These are phyloP conservation scores for Scaptomyza montana DNA, from an alignment of 1,140 invertebrate species.

Conservation along the genomic window DNA sequence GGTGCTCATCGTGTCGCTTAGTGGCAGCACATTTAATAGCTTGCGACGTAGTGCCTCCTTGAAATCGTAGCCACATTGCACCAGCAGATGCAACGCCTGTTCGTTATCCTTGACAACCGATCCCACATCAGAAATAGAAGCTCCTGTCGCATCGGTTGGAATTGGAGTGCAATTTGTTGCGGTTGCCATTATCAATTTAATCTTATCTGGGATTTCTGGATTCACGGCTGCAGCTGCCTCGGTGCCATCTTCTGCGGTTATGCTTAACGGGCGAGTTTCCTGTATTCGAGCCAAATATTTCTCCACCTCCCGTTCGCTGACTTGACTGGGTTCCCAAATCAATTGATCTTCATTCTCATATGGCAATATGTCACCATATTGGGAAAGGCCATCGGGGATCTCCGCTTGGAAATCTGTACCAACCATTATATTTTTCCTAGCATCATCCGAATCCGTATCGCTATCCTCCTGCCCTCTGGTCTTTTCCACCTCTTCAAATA, in stretches of 20 bases:
- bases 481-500: conserved; percentile 89
- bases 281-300: conserved; percentile 89
- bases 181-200: conserved; percentile 2
- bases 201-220: background rate
- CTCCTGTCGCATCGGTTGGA: background rate
- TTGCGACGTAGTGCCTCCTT: conserved; percentile 95
- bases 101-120: conserved; percentile 93
- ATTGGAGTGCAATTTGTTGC: too few species aligned
- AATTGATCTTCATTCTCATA: conserved; percentile 99
- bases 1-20: conserved; percentile 90
- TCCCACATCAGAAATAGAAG: conserved; percentile 10
- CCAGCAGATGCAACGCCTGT: conserved; percentile 94
- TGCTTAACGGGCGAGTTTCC: conserved; percentile 46
- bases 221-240: conserved; percentile 3
- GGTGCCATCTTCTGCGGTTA: conserved; percentile 29
- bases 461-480: conserved; percentile 89
- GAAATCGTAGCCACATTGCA: conserved; percentile 97
- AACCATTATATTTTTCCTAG: conserved; percentile 94
- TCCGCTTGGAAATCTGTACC: conserved; percentile 96
- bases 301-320: conserved; percentile 90
- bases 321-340: conserved; percentile 94
- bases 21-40: conserved; percentile 90
- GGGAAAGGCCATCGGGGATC: conserved; percentile 95
- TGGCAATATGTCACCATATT: conserved; percentile 95
- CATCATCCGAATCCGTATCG: conserved; percentile 88